Evolutionary conservation across 2,797 vertebrate species (phyloP).

Genomic region (Leuciscus waleckii): DNA sequence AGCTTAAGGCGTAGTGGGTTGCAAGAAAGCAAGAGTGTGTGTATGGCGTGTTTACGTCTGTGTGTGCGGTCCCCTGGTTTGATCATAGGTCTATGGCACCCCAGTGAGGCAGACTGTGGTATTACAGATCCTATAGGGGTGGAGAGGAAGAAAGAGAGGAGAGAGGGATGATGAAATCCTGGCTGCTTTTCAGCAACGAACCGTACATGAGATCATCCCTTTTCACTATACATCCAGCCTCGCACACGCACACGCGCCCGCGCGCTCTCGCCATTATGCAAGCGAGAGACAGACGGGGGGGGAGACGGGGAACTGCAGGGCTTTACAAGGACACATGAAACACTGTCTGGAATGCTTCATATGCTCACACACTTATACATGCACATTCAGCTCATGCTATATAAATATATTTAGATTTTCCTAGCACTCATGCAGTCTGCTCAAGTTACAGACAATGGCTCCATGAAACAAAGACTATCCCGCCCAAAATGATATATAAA

Average conservation of each 20-base stretch:
- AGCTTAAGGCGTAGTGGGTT: constrained; percentile 44
- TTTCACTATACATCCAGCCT: constrained; percentile 58
- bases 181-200: constrained; percentile 82
- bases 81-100: constrained; percentile 66
- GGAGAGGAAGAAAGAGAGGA: constrained; percentile 65
- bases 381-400: constrained; percentile 36
- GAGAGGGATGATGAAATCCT: constrained; percentile 83
- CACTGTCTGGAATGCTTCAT: constrained; percentile 52
- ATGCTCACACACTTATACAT: constrained; percentile 41
- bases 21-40: not conserved
- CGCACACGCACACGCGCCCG: constrained; percentile 56
- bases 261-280: constrained; percentile 76
- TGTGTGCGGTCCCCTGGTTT: not conserved
- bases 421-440: constrained; percentile 5
- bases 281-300: constrained; percentile 65
- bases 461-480: not conserved
- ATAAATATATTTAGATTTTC: constrained; percentile 36
- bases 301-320: constrained; percentile 47
- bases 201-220: constrained; percentile 75
- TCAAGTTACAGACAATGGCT: constrained; percentile 36
- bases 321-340: constrained; percentile 70
- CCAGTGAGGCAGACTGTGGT: constrained; percentile 71
- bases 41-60: not conserved
- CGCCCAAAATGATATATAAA: too few relatives aligned
- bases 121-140: constrained; percentile 57